These are phyloP conservation scores for Myathropa florea DNA, from an alignment of 2,888 invertebrate genomes.

Conservation along the genomic window DNA sequence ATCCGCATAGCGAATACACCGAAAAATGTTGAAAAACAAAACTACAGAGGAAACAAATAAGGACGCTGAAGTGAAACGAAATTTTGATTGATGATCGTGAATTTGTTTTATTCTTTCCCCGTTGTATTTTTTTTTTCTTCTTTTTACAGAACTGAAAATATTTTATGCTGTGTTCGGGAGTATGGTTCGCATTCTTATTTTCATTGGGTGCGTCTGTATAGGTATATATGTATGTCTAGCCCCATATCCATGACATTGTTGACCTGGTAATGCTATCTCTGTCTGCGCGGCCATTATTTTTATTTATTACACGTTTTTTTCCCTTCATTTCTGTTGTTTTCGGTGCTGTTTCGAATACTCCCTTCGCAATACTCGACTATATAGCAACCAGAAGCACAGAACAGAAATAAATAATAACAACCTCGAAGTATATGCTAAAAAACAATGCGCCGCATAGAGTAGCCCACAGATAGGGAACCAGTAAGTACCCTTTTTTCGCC, in stretches of 20 bases:
- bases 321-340: slow-evolving; percentile 19
- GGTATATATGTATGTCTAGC: slow-evolving; percentile 51
- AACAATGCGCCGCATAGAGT: slow-evolving; percentile 33
- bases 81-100: slow-evolving; percentile 74
- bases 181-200: slow-evolving; percentile 32
- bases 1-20: slow-evolving; percentile 42
- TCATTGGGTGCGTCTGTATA: slow-evolving; percentile 3
- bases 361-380: slow-evolving; percentile 25
- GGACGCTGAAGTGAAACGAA: slow-evolving; percentile 70
- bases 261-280: slow-evolving; percentile 72
- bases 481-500: slow-evolving; percentile 34
- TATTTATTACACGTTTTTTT: slow-evolving; percentile 65
- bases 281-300: slow-evolving; percentile 72
- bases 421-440: slow-evolving; percentile 41
- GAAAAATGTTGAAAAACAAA: slow-evolving; percentile 33
- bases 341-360: slow-evolving; percentile 31
- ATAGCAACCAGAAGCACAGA: slow-evolving; percentile 34
- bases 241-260: slow-evolving; percentile 59
- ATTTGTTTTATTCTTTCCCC: slow-evolving; percentile 66
- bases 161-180: slow-evolving; percentile 13
- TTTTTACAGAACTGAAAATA: slow-evolving; percentile 44
- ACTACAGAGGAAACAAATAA: slow-evolving; percentile 59
- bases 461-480: slow-evolving; percentile 30
- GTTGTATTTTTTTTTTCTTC: neutral
- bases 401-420: slow-evolving; percentile 28